Base-by-base conservation (phyloP, 2,888 invertebrate genomes). In the Phaonia tiefii region DNA sequence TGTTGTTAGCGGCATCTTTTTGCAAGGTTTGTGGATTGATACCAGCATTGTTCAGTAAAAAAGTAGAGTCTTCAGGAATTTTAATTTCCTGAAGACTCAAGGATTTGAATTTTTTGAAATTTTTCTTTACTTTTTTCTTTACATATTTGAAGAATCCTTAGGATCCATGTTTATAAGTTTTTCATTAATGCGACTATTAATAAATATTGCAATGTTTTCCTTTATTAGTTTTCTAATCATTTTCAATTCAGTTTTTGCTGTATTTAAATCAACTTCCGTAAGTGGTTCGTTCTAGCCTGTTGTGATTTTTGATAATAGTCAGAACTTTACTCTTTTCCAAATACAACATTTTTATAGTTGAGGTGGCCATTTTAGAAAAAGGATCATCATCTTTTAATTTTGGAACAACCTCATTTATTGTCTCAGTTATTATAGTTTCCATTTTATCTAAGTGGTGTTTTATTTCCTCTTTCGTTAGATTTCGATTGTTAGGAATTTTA, bases 161-260 rank as follows among this genome's bases (percentile, higher is more conserved):
- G 25, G 17, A 26, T 31, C 60, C 20, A 63, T 7, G 13, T 63
- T 39, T 42, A 20, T 63, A 20, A 63, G 39, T 63, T 63, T 39
- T n/a, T 69, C 25, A 1, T 42, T 13, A 15, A 69, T 25, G n/a
- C 25, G 7, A 39, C 25, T 54, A 25, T 69, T 69, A 0, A 25
- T n/a, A 5, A 39, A 3, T 2, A 15, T 11, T 22, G 15, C 1
- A 22, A 69, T 25, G 7, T 69, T 69, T 20, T 56, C 42, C 1
- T 51, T n/a, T n/a, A n/a, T n/a, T n/a, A n/a, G n/a, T 39, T 66
- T 66, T 26, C 11, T 46, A 51, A 67, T 69, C 8, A 69, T 11
- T 56, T 56, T 69, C 11, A 69, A 0, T 25, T 69, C 54, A 15
- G n/a, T 3, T 13, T 69, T 69, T 4, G 22, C 11, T 4, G 54